phyloP scores from a whole-genome alignment of 2,888 invertebrate genomes.

The Temnothorax rugatulus region DNA sequence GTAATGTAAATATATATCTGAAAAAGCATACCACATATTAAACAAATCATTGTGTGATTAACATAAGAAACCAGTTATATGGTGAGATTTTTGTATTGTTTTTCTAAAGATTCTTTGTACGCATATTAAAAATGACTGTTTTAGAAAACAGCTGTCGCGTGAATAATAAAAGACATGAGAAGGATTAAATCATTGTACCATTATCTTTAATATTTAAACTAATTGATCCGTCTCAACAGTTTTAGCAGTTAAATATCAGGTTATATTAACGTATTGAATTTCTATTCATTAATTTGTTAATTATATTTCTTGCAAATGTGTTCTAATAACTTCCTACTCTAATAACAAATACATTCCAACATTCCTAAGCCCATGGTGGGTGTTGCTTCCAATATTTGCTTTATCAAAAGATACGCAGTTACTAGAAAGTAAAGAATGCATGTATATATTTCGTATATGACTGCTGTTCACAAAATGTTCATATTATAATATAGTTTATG shows the following conservation, averaged over 20 bases:
- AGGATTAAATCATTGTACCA: slow-evolving; percentile 35
- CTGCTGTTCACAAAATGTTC: slow-evolving; percentile 2
- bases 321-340: slow-evolving; percentile 48
- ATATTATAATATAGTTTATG: slow-evolving; percentile 13
- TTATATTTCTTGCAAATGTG: slow-evolving; percentile 21
- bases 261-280: background rate
- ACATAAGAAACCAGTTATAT: background rate
- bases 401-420: slow-evolving; percentile 15
- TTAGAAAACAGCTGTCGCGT: slow-evolving; percentile 13
- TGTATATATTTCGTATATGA: slow-evolving; percentile 13
- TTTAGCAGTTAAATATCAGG: slow-evolving; percentile 31
- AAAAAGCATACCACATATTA: background rate
- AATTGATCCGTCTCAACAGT: slow-evolving; percentile 34
- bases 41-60: background rate
- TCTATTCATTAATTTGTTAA: slow-evolving; percentile 1
- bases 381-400: slow-evolving; percentile 48
- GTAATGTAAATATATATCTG: slow-evolving; percentile 20
- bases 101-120: background rate
- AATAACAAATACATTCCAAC: slow-evolving; percentile 48
- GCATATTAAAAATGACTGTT: background rate
- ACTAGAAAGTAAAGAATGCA: slow-evolving; percentile 16
- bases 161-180: slow-evolving; percentile 28
- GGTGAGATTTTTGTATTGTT: slow-evolving; percentile 24
- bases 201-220: slow-evolving; percentile 51
- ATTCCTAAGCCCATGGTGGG: slow-evolving; percentile 23